phyloP scores from a whole-genome alignment of 2,888 invertebrate species.

The Peribatodes rhomboidaria region DNA sequence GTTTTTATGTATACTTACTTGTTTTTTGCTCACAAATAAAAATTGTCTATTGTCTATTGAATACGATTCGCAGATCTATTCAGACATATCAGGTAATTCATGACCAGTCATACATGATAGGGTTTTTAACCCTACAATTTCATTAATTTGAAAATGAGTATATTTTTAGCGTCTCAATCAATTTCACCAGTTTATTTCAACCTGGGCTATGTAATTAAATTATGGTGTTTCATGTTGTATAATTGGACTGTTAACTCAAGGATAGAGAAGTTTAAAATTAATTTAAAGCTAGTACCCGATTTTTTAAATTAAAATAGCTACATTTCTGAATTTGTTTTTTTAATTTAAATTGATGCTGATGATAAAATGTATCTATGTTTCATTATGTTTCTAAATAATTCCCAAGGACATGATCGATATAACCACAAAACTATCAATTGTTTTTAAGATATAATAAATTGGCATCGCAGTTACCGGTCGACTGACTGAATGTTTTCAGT shows the following conservation, averaged over 20 bases:
- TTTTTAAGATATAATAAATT: slow-evolving; percentile 14
- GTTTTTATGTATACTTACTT: too few relatives aligned
- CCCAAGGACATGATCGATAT: neutral
- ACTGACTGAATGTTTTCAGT: slow-evolving; percentile 2
- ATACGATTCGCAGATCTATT: neutral
- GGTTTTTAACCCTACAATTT: neutral
- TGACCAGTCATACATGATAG: neutral
- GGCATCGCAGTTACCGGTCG: neutral
- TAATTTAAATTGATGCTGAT: too few relatives aligned
- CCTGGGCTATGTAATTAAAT: too few relatives aligned
- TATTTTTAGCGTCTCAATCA: neutral
- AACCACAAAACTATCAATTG: slow-evolving; percentile 2
- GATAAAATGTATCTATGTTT: too few relatives aligned
- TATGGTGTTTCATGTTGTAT: too few relatives aligned
- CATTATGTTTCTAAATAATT: neutral
- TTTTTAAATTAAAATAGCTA: too few relatives aligned
- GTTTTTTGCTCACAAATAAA: too few relatives aligned
- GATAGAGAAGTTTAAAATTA: too few relatives aligned
- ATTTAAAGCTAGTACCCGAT: too few relatives aligned
- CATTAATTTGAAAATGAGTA: neutral
- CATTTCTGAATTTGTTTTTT: too few relatives aligned
- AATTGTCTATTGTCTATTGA: too few relatives aligned
- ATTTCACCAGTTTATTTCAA: neutral
- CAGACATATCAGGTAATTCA: neutral
- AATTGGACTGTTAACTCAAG: too few relatives aligned